A percentile compares a stretch with the other conserved stretches of the same genome.
phyloP scores from a whole-genome alignment of 1,140 invertebrate species.

The Venturia canescens region DNA sequence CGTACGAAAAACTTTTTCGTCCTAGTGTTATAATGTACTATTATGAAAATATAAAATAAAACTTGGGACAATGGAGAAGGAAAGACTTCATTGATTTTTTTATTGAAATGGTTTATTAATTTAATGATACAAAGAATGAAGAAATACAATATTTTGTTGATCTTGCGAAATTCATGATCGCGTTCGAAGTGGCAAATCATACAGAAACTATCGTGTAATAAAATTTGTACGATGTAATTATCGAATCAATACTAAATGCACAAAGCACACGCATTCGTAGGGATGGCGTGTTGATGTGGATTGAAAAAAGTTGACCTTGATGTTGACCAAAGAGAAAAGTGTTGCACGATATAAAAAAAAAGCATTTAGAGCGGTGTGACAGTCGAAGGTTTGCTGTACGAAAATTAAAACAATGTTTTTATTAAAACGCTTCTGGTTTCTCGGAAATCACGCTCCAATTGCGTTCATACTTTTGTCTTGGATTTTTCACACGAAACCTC shows the following conservation, averaged over 20 bases:
- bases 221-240: not conserved
- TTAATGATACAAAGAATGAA: constrained; percentile 40
- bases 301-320: too few species aligned
- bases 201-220: not conserved
- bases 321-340: too few species aligned
- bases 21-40: too few species aligned
- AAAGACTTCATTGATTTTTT: not conserved
- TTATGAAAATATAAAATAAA: too few species aligned
- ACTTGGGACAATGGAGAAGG: too few species aligned
- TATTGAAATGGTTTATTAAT: constrained; percentile 44
- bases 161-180: constrained; percentile 19
- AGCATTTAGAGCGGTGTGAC: constrained; percentile 1
- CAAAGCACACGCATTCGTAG: too few species aligned
- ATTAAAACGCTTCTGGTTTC: too few species aligned
- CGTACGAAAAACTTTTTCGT: too few species aligned
- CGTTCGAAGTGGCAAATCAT: not conserved
- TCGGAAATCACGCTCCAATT: not conserved
- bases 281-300: too few species aligned
- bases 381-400: not conserved
- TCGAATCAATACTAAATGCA: too few species aligned
- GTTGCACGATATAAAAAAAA: not conserved
- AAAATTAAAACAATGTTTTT: not conserved
- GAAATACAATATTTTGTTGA: constrained; percentile 26
- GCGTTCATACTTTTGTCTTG: not conserved
- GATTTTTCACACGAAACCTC: not conserved